Evolutionary conservation across 2,888 invertebrate genomes (phyloP).

Genomic region (Julus scanicus): DNA sequence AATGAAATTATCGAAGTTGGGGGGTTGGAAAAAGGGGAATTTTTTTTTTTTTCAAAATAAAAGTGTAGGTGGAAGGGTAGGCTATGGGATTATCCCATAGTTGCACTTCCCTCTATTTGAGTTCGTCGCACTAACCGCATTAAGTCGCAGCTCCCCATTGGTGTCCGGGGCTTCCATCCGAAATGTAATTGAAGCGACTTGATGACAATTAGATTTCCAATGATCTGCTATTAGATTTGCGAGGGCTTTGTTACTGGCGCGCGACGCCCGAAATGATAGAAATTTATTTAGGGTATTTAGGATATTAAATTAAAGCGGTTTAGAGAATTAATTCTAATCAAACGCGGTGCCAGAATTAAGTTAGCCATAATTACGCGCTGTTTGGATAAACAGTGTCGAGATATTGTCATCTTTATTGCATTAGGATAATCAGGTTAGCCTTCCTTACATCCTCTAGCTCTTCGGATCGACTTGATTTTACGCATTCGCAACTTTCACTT

Average conservation of each 20-base stretch:
- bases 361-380: conserved; percentile 58
- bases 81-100: neutral
- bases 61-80: neutral
- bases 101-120: neutral
- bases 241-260: conserved; percentile 32
- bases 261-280: conserved; percentile 48
- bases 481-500: neutral
- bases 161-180: conserved; percentile 14
- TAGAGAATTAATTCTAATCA: conserved; percentile 59
- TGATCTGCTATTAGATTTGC: conserved; percentile 54
- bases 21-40: neutral
- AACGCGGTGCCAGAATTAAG: conserved; percentile 58
- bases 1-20: conserved; percentile 23
- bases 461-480: neutral
- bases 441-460: conserved; percentile 19
- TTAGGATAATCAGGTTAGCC: conserved; percentile 55
- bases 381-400: conserved; percentile 55
- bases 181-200: conserved; percentile 55
- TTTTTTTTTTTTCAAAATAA: neutral
- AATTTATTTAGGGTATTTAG: conserved; percentile 58
- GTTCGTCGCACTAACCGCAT: neutral
- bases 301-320: conserved; percentile 59
- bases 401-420: conserved; percentile 55
- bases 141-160: conserved; percentile 25
- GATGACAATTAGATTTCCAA: conserved; percentile 55